phyloP scores from a whole-genome alignment of 2,888 invertebrate genomes.

The Glaucopsyche alexis region DNA sequence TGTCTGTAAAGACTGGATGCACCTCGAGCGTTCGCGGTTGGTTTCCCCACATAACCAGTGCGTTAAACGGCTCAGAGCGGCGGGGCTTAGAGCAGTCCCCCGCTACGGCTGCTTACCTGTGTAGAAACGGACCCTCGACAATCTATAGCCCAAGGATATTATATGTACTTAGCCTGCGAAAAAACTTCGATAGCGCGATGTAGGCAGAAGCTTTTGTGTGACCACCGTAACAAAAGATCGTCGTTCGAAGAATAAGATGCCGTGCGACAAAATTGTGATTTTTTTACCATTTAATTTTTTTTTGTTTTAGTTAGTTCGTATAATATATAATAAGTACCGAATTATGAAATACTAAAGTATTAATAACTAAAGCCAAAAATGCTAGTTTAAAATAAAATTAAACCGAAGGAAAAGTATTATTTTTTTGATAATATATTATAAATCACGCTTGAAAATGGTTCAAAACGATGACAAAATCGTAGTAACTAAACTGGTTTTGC shows the following conservation, averaged over 20 bases:
- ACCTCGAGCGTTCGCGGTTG: conserved; percentile 7
- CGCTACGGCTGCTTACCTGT: conserved; percentile 33
- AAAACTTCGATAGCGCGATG: conserved; percentile 32
- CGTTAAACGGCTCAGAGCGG: conserved; percentile 31
- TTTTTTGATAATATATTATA: no score
- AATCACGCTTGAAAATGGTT: no score
- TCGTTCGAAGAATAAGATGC: background rate
- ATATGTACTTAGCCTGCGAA: conserved; percentile 31
- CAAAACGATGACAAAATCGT: background rate
- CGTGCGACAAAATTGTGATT: background rate
- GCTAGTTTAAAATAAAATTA: no score
- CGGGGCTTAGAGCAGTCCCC: conserved; percentile 47
- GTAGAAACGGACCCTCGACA: conserved; percentile 38
- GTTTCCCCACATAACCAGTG: conserved; percentile 30
- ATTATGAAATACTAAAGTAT: no score
- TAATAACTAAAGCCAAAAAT: no score
- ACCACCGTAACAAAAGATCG: conserved; percentile 35
- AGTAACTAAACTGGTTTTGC: conserved; percentile 17
- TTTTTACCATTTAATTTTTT: no score
- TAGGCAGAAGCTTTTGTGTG: conserved; percentile 40
- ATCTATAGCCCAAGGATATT: conserved; percentile 32
- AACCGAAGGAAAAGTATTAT: no score
- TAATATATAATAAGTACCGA: no score
- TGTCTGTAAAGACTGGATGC: conserved; percentile 3
- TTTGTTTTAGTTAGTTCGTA: no score